Evolutionary conservation across 64 coral and sea anemone genomes (phyloP), one percentile per base, ranked within the genome.

Genomic region (Actinia tenebrosa): DNA sequence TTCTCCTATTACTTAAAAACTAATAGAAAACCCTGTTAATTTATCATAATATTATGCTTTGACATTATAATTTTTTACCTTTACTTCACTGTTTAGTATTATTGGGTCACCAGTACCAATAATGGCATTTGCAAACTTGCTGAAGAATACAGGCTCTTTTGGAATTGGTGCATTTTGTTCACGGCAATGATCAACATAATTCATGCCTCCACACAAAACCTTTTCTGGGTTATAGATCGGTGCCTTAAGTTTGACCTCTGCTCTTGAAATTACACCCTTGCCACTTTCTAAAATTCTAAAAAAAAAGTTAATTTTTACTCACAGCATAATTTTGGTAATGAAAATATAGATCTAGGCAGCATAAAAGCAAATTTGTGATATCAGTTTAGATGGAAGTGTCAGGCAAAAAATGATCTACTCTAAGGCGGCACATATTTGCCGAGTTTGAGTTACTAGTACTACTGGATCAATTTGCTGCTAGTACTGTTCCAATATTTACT

Each of bases 211-310:
- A 43, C 97, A 95, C 56, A 99, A 90, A 10, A 99, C 58, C 82
- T 99, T 99, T 16, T 93, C 88, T 63, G 97, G 97, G 85, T 95
- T 90, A 60, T 93, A 60, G 87, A 99, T 99, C 68, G 97, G 97
- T 80, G 97, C 97, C 44, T 95, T 99, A 15, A 99, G 63, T 56
- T 93, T 82, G 56, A 99, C 42, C 14, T 92, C 80, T 1, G 82
- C 25, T 86, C 97, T 95, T 72, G 94, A 80, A 10, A 99, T 54
- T 23, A 99, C 79, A 83, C 91, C 82, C 42, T 95, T 83, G 77
- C 97, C 93, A 89, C 83, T 86, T 83, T 83, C 37, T 7, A 91
- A 79, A 84, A 87, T 68, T 43, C 93, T 94, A 47, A n/a, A 91
- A 85, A 43, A 20, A 10, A 75, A 75, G 26, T 15, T 22, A 23